These are phyloP conservation scores for Sebastes itinus DNA, from an alignment of 2,797 vertebrate species.

Conservation along the genomic window DNA sequence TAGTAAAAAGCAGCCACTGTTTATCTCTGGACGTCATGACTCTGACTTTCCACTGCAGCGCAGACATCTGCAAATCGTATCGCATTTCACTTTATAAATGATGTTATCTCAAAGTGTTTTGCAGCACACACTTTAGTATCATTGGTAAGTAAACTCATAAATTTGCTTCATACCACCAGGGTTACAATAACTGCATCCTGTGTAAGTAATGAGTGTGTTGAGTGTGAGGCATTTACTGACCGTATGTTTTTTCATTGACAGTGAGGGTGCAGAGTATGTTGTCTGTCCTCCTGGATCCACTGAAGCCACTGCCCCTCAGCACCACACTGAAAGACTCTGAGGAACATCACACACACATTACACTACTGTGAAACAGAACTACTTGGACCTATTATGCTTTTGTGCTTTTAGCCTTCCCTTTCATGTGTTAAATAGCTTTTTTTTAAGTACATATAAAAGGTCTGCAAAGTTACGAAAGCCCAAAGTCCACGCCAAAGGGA, in stretches of 20 bases:
- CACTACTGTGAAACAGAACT: neutral
- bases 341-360: slow-evolving; percentile 26
- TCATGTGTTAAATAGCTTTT: no score
- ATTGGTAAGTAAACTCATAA: neutral
- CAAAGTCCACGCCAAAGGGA: no score
- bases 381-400: no score
- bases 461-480: no score
- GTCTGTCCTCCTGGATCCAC: slow-evolving; percentile 77
- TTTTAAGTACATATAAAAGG: no score
- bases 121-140: neutral
- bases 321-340: slow-evolving; percentile 93
- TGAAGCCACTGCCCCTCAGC: slow-evolving; percentile 88
- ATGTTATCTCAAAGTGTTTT: neutral
- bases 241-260: slow-evolving; percentile 81
- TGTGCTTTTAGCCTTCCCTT: rapidly evolving
- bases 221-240: slow-evolving; percentile 79
- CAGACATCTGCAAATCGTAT: slow-evolving; percentile 8
- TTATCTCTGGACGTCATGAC: slow-evolving; percentile 22
- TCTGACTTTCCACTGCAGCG: slow-evolving; percentile 53
- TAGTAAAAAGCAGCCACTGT: slow-evolving; percentile 66
- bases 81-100: slow-evolving; percentile 11
- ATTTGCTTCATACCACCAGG: neutral
- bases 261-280: slow-evolving; percentile 84
- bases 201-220: neutral
- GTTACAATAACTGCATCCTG: neutral